These are phyloP conservation scores for Muntiacus reevesi DNA, from an alignment of 2,113 vertebrate species.

Conservation along the genomic window DNA sequence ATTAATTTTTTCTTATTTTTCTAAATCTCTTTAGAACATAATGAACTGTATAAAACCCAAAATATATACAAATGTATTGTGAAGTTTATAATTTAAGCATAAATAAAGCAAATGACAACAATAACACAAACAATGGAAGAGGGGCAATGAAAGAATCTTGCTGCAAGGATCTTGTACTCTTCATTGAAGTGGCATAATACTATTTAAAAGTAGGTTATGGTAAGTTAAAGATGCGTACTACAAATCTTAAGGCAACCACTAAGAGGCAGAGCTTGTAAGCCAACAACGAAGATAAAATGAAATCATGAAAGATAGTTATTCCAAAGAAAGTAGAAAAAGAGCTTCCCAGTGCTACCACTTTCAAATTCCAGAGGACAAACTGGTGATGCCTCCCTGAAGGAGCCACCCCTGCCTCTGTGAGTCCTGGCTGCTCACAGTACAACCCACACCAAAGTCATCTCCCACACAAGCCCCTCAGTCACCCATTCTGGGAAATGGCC, in stretches of 20 bases:
- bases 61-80: not conserved
- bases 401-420: not conserved
- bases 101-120: not conserved
- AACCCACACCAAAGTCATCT: not conserved
- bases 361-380: not conserved
- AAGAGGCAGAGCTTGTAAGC: not conserved
- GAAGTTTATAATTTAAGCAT: not conserved
- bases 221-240: not conserved
- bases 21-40: not conserved
- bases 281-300: not conserved
- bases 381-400: not conserved
- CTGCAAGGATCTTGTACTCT: not conserved
- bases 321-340: not conserved
- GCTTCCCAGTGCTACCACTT: not conserved
- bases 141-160: not conserved
- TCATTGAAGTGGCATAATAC: not conserved
- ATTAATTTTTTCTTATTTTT: slow-evolving; percentile 9
- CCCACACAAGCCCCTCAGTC: not conserved
- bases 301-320: not conserved
- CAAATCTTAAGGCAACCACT: not conserved
- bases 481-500: not conserved
- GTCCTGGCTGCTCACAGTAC: not conserved
- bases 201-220: not conserved
- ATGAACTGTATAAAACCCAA: not conserved
- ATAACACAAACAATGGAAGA: not conserved